Percentiles rank a stretch among this genome's conserved stretches.
Conservation (phyloP, 2,888 invertebrate species). For the Trissolcus brochymenae region DNA sequence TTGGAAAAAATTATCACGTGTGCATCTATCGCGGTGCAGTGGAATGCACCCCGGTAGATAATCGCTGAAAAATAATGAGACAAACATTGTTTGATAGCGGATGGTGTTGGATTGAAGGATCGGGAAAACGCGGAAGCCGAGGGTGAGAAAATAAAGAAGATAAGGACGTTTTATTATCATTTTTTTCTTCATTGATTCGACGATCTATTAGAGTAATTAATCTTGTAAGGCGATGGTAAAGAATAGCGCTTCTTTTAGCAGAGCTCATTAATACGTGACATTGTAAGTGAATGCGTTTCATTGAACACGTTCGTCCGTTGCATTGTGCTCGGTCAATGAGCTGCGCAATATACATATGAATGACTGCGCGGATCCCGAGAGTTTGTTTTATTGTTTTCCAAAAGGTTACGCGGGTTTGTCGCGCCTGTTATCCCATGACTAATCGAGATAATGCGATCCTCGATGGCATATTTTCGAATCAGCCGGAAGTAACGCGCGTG, state of each 20-base stretch:
- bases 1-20: no score
- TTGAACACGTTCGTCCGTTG: slow-evolving; percentile 52
- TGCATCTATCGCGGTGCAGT: no score
- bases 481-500: slow-evolving; percentile 43
- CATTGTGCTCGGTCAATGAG: slow-evolving; percentile 53
- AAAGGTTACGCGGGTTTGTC: slow-evolving; percentile 43
- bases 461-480: slow-evolving; percentile 48
- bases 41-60: slow-evolving; percentile 6
- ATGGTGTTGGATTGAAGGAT: slow-evolving; percentile 38
- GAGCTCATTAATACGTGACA: slow-evolving; percentile 49
- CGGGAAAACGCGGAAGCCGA: slow-evolving; percentile 40
- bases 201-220: slow-evolving; percentile 53
- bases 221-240: slow-evolving; percentile 46
- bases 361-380: slow-evolving; percentile 50
- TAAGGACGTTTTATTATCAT: slow-evolving; percentile 46
- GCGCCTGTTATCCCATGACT: slow-evolving; percentile 45
- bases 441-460: slow-evolving; percentile 49
- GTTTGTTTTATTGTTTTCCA: slow-evolving; percentile 57
- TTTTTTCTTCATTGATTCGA: slow-evolving; percentile 9
- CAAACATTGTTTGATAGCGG: slow-evolving; percentile 24
- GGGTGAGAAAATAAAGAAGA: slow-evolving; percentile 31
- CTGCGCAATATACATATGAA: slow-evolving; percentile 55
- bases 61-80: slow-evolving; percentile 36
- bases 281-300: slow-evolving; percentile 54
- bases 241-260: slow-evolving; percentile 48